These are phyloP conservation scores for Glossophaga mutica DNA, from an alignment of 2,797 vertebrate species.

Conservation along the genomic window DNA sequence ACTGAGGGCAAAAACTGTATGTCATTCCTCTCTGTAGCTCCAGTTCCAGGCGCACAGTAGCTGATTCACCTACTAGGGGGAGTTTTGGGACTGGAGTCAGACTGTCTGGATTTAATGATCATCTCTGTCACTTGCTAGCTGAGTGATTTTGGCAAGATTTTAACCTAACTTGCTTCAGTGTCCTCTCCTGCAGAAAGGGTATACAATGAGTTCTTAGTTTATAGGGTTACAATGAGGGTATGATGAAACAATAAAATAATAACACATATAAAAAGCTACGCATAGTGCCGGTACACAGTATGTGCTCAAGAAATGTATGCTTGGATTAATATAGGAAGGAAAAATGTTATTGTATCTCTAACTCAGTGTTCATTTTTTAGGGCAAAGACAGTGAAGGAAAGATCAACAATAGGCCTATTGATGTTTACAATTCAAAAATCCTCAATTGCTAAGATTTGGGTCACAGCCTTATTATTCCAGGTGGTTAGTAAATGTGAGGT, in stretches of 20 bases:
- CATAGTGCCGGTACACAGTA: neutral
- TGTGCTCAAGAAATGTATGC: neutral
- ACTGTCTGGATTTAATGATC: neutral
- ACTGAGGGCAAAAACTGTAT: neutral
- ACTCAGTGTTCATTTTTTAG: neutral
- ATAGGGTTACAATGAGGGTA: neutral
- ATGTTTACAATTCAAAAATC: neutral
- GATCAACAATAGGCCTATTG: neutral
- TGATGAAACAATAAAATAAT: neutral
- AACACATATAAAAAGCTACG: neutral
- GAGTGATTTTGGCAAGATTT: neutral
- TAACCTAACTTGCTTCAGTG: neutral
- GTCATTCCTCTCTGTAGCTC: neutral
- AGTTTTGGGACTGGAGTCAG: neutral
- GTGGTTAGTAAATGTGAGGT: neutral
- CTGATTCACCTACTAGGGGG: neutral
- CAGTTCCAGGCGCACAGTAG: neutral
- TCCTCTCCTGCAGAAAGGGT: neutral
- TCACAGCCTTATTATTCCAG: neutral
- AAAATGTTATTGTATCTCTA: neutral
- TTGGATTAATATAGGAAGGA: neutral
- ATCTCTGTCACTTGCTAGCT: neutral
- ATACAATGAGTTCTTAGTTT: neutral
- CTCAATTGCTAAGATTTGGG: neutral
- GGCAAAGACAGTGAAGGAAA: neutral